Evolutionary conservation across 2,113 vertebrate species (phyloP), one percentile per base, ranked within the genome.

Genomic region (Petromus typicus): DNA sequence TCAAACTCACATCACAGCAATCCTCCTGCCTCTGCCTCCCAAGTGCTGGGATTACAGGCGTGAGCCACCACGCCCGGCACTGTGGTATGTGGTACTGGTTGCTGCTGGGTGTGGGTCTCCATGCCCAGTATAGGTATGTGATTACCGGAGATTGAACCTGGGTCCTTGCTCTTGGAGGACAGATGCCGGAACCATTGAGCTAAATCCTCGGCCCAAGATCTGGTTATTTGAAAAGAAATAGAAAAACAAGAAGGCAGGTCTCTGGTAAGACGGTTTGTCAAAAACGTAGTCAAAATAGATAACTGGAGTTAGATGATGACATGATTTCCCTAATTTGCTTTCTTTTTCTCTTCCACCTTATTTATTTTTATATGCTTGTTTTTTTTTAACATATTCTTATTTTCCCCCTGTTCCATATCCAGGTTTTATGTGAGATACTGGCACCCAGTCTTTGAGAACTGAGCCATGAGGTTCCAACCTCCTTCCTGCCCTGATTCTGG

Each of bases 151-250:
- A n/a, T n/a, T n/a, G n/a, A n/a, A n/a, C n/a, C n/a, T n/a, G n/a
- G n/a, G n/a, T n/a, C n/a, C n/a, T n/a, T n/a, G n/a, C n/a, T n/a
- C n/a, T n/a, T n/a, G n/a, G n/a, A n/a, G n/a, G n/a, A n/a, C n/a
- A n/a, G n/a, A n/a, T n/a, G n/a, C n/a, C n/a, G n/a, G n/a, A n/a
- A n/a, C n/a, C n/a, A n/a, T n/a, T n/a, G n/a, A n/a, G n/a, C n/a
- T n/a, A n/a, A n/a, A n/a, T n/a, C n/a, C n/a, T n/a, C n/a, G n/a
- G n/a, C n/a, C n/a, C n/a, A n/a, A n/a, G n/a, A n/a, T n/a, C n/a
- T n/a, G n/a, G n/a, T n/a, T n/a, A n/a, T 17, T 87, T 93, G 90
- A 61, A 51, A 90, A 75, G 94, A 86, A 89, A 56, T 45, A 4
- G 48, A 56, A 59, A 48, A 63, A 80, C 30, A 30, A 75, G 69